Base-by-base conservation (phyloP, 2,113 vertebrate species). In the Albula glossodonta region DNA sequence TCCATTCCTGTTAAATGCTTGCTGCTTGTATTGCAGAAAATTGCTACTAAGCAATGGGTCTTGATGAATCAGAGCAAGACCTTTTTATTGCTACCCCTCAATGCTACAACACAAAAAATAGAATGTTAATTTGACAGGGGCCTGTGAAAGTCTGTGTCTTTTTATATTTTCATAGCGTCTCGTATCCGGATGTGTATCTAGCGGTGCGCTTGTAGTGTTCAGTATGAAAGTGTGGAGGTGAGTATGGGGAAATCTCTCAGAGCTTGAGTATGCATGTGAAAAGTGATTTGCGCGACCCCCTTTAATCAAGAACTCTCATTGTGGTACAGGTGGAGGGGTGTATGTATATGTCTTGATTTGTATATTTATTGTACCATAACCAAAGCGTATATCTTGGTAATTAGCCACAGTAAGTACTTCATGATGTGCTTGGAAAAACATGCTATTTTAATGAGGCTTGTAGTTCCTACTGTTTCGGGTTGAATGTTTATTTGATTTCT, bases 401-500 rank as follows among this genome's bases (percentile, higher is more conserved):
- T 95, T 95, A 96, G 92, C 41, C 87, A 82, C 86, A 77, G 90
- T 88, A 95, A 96, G 94, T 95, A 92, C 89, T 95, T 93, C 94
- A 94, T 90, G 93, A 94, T 95, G 93, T 93, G 88, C 89, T 92
- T 92, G 91, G 91, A 95, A 95, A 92, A 93, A 92, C 95, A 92
- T 93, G 93, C 93, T 92, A 91, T 92, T 95, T 95, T 94, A 97
- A 97, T 94, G 95, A 97, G 94, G 95, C 95, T 87, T 96, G 91
- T 89, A 93, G 91, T 93, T 95, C 95, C 94, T 95, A 96, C 95
- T 96, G 95, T 96, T 97, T 94, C 94, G 92, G 91, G 93, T 90
- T 89, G 92, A 89, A 92, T 96, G 95, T 96, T 97, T 97, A 97
- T 96, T 96, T 96, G 93, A 96, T 96, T 94, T 93, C 95, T 95